Evolutionary conservation across 1,140 invertebrate genomes (phyloP), one percentile per base, ranked within the genome.

Genomic region (Calliphora vicina): DNA sequence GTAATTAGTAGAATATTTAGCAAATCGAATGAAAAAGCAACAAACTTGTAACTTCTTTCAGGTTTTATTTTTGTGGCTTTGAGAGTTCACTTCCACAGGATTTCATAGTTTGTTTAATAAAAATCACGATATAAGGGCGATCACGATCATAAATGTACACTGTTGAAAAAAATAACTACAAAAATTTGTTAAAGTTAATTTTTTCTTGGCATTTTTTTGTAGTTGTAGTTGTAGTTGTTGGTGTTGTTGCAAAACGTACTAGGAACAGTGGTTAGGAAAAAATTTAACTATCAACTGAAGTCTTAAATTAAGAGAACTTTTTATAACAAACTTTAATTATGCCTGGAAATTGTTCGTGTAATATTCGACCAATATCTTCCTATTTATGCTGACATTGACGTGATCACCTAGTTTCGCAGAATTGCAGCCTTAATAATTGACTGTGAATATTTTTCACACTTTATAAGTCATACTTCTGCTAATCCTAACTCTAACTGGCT

Each of bases 61-160:
- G 35, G 35, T 57, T 57, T n/a, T n/a, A 17, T 25, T 67, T 67
- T 23, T 5, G 25, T 67, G n/a, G 1, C 8, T 67, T 67, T 20
- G 6, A 25, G n/a, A 5, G 9, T 67, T 67, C 17, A 12, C 12
- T 67, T 23, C 10, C 2, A 23, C 20, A 67, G 61, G 72, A 72
- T 50, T 50, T 45, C 20, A 15, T 25, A 83, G 82, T 83, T 74
- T 45, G 20, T 57, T 80, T 81, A 83, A 81, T 73, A 81, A 83
- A 83, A 81, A 83, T 83, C 83, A 83, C 83, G 83, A 83, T 83
- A 83, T 83, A 83, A 83, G 83, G 83, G 61, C 83, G 83, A 83
- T 83, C 83, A 83, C 83, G 83, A 83, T 83, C 83, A 73, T 81
- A 74, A 83, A 78, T 35, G 71, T 26, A 27, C 82, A 27, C 82